Conservation (phyloP, 2,888 invertebrate species). For the Archaeoteleia sp. region DNA sequence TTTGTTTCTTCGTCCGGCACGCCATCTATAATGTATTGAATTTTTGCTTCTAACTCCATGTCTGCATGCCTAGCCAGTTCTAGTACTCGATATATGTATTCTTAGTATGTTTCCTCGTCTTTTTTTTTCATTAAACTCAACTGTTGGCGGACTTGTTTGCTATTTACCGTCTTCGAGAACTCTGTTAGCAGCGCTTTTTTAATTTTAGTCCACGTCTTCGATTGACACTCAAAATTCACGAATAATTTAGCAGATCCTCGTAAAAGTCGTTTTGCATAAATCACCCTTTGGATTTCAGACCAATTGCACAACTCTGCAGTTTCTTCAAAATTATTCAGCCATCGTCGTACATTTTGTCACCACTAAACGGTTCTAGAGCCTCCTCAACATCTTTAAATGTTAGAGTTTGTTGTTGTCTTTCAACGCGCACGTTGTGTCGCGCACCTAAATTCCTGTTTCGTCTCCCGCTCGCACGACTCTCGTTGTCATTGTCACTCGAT, state of each 20-base stretch:
- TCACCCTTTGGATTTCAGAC: conserved; percentile 12
- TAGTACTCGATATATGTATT: conserved; percentile 22
- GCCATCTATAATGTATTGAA: conserved; percentile 12
- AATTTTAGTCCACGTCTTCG: not conserved
- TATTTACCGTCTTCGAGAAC: conserved; percentile 17
- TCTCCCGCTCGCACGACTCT: too few species aligned
- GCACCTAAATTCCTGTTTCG: too few species aligned
- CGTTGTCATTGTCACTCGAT: too few species aligned
- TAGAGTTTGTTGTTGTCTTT: too few species aligned
- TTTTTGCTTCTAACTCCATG: conserved; percentile 18
- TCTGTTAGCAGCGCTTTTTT: conserved; percentile 12
- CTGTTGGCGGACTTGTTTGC: conserved; percentile 7
- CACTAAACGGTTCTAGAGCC: conserved; percentile 23
- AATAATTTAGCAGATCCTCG: conserved; percentile 18
- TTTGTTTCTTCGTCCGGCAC: conserved; percentile 10
- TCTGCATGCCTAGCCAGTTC: conserved; percentile 21
- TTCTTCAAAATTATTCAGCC: conserved; percentile 33
- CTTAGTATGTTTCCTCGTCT: conserved; percentile 9
- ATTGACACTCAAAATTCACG: conserved; percentile 13
- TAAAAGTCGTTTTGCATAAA: conserved; percentile 19
- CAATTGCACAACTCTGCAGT: conserved; percentile 20
- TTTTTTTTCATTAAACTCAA: conserved; percentile 8
- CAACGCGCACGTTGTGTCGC: too few species aligned
- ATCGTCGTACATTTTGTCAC: conserved; percentile 19
- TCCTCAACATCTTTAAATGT: conserved; percentile 32